Evolutionary conservation across 2,888 invertebrate species (phyloP), one percentile per base, ranked within the genome.

Genomic region (Stenoptilia bipunctidactyla): DNA sequence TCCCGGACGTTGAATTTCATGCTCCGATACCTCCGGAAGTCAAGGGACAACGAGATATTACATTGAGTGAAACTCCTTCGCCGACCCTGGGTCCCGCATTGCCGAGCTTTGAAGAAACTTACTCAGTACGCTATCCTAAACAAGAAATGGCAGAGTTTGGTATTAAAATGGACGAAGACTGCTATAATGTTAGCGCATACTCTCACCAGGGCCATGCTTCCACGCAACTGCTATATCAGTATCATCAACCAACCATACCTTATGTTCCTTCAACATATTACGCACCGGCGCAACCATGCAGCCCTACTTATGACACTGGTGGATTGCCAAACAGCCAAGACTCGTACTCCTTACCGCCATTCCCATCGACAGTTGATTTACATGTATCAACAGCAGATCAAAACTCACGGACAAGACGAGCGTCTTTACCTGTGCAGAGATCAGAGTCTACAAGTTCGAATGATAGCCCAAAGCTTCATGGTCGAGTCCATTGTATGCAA

Each of bases 21-120:
- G 79, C 80, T 38, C 83, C 80, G 13, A 50, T 76, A 39, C 73
- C 68, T 30, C 71, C 67, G 40, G 83, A 82, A 63, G 49, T 71
- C 27, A 83, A 83, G 54, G 71, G 75, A 35, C 79, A 77, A 36
- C 66, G 79, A 12, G 56, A 66, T 14, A 79, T 79, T 34, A 76
- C 82, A 37, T 61, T 77, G 44, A 83, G 83, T 52, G 80, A 73
- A 50, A 68, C 79, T 30, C 70, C 76, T 30, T 83, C 83, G 42
- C 82, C 79, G 12, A 79, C 65, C 10, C 66, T 70, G 13, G 86
- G 88, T 52, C 88, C 89, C 36, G 88, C 91, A 36, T 74, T 94
- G 58, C 94, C 94, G 47, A 93, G 93, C 77, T 94, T 94, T 80
- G 92, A 94, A 83, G 94, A 94, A 79, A 94, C 93, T 15, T 93